A percentile compares a stretch with the other conserved stretches of the same genome.
Evolutionary conservation across 2,113 vertebrate genomes (phyloP).

Genomic region (Tachysurus fulvidraco): DNA sequence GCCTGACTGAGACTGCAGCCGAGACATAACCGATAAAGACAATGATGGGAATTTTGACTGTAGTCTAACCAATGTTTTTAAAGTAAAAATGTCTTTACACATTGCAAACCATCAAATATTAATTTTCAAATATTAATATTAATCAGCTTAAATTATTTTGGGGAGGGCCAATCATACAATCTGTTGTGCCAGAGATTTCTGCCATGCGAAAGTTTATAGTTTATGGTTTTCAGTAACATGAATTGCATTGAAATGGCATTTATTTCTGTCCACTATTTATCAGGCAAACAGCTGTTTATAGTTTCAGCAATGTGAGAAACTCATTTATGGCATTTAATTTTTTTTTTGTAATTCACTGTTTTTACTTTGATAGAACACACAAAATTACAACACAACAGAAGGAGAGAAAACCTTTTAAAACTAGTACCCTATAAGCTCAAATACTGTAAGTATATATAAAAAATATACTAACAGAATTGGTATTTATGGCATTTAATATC

Average conservation of each 20-base stretch:
- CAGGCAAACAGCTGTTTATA: no score
- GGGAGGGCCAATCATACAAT: neutral
- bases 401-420: no score
- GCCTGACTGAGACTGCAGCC: conserved; percentile 25
- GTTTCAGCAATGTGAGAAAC: no score
- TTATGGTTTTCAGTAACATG: neutral
- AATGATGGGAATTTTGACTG: neutral
- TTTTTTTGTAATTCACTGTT: no score
- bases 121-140: no score
- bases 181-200: neutral
- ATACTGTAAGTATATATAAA: no score
- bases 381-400: no score
- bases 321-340: no score
- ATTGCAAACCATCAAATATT: neutral
- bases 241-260: neutral
- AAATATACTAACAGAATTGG: no score
- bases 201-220: neutral
- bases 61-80: conserved; percentile 8
- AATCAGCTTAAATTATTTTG: neutral
- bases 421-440: no score
- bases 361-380: no score
- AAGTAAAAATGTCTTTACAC: neutral
- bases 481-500: no score
- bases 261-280: neutral
- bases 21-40: conserved; percentile 18